Evolutionary conservation across 2,888 invertebrate species (phyloP).

Genomic region (Dermolepida albohirtum): DNA sequence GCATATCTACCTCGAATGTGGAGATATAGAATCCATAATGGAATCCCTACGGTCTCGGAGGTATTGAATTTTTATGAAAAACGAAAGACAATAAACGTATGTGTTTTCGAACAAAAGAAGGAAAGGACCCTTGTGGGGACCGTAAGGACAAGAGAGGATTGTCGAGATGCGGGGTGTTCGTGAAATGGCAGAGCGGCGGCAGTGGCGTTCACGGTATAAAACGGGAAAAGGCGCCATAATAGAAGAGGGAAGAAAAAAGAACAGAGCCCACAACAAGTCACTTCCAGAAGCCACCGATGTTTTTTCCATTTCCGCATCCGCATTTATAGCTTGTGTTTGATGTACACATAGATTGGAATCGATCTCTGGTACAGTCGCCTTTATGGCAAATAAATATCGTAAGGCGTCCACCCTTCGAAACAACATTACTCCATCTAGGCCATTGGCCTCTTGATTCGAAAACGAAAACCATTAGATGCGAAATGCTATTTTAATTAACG

Average conservation of each 20-base stretch:
- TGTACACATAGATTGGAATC: slow-evolving; percentile 54
- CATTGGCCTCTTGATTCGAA: background rate
- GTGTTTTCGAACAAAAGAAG: slow-evolving; percentile 43
- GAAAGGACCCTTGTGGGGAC: slow-evolving; percentile 35
- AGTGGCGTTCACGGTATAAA: slow-evolving; percentile 25
- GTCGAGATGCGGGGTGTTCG: slow-evolving; percentile 10
- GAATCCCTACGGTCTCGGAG: slow-evolving; percentile 37
- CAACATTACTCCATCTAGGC: background rate
- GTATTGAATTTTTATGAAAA: slow-evolving; percentile 51
- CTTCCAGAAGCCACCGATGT: slow-evolving; percentile 51
- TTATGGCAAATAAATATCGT: slow-evolving; percentile 54
- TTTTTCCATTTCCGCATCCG: slow-evolving; percentile 55
- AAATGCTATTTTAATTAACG: no score
- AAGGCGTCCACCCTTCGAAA: slow-evolving; percentile 12
- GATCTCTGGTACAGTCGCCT: slow-evolving; percentile 48
- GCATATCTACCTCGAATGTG: slow-evolving; percentile 34
- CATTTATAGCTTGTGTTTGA: slow-evolving; percentile 55
- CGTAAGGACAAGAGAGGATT: slow-evolving; percentile 27
- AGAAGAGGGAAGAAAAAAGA: slow-evolving; percentile 45
- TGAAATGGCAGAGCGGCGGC: slow-evolving; percentile 5
- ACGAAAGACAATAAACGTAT: slow-evolving; percentile 46
- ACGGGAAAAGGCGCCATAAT: slow-evolving; percentile 7
- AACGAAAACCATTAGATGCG: no score
- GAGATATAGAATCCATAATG: slow-evolving; percentile 41
- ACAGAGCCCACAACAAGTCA: slow-evolving; percentile 51